Conservation (phyloP, 2,797 vertebrate species). For the Syngnathus acus region DNA sequence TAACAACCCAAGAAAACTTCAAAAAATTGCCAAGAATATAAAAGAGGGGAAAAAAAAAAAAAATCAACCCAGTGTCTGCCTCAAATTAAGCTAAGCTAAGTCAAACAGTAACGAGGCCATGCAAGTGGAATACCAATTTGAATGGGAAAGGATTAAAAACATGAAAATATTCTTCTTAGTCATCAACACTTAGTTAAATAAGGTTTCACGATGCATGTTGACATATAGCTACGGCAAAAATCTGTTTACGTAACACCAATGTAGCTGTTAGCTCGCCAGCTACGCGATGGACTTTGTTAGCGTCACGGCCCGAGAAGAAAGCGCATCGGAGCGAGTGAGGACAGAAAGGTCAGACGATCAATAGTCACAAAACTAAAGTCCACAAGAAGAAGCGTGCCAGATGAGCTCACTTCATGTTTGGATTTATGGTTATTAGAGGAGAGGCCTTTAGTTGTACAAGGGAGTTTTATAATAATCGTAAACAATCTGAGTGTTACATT, state of each 20-base stretch:
- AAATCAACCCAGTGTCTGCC: too few species aligned
- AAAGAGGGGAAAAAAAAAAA: not conserved
- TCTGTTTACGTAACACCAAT: not conserved
- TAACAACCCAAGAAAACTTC: not conserved
- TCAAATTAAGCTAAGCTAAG: too few species aligned
- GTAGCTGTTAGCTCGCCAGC: not conserved
- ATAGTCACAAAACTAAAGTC: not conserved
- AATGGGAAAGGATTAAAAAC: not conserved
- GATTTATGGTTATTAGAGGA: constrained; percentile 2
- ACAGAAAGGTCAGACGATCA: constrained; percentile 4
- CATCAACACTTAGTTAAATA: not conserved
- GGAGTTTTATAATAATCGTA: not conserved
- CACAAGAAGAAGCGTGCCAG: not conserved
- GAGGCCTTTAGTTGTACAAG: not conserved
- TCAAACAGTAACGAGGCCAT: too few species aligned
- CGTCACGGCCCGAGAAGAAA: not conserved
- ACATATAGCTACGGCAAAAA: not conserved
- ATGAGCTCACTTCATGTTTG: constrained; percentile 2
- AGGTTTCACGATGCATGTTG: not conserved
- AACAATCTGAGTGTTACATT: not conserved
- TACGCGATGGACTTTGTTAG: not conserved
- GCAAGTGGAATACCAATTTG: not conserved
- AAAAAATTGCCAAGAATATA: not conserved
- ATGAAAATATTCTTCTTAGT: not conserved
- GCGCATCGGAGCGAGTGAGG: not conserved